Percentiles rank a stretch among this genome's conserved stretches.
Evolutionary conservation across 2,113 vertebrate genomes (phyloP).

Genomic region (Erpornis zantholeuca): DNA sequence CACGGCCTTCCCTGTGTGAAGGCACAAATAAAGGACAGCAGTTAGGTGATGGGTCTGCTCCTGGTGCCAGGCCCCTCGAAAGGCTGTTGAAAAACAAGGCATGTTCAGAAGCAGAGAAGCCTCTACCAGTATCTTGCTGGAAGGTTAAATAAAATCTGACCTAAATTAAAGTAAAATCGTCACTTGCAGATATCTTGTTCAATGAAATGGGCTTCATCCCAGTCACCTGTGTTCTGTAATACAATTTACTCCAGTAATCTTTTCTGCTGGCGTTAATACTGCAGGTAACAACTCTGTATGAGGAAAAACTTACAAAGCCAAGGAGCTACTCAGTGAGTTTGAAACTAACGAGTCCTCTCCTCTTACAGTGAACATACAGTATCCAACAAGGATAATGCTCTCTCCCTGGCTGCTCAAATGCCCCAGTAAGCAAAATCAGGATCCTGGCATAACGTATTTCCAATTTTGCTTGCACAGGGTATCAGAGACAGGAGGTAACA

Average conservation of each 20-base stretch:
- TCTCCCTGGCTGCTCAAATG: background rate
- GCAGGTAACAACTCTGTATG: background rate
- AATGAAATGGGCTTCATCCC: background rate
- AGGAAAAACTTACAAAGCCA: background rate
- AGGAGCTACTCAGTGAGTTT: background rate
- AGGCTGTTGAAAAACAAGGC: background rate
- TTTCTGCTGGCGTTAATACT: background rate
- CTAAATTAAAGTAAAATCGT: background rate
- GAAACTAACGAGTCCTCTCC: background rate
- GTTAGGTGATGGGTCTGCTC: background rate
- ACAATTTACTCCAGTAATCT: background rate
- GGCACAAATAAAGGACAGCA: background rate
- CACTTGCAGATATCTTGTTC: background rate
- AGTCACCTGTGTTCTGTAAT: background rate
- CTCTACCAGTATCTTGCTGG: background rate
- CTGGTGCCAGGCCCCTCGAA: background rate
- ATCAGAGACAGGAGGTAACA: background rate
- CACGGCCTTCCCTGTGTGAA: slow-evolving; percentile 76
- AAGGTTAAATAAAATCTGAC: background rate
- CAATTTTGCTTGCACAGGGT: background rate
- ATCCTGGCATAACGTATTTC: background rate
- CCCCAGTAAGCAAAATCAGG: background rate
- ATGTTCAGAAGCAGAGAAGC: background rate
- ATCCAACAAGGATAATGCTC: background rate
- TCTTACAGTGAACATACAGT: background rate